phyloP scores from a whole-genome alignment of 2,888 invertebrate species.

The Epirrita christyi region DNA sequence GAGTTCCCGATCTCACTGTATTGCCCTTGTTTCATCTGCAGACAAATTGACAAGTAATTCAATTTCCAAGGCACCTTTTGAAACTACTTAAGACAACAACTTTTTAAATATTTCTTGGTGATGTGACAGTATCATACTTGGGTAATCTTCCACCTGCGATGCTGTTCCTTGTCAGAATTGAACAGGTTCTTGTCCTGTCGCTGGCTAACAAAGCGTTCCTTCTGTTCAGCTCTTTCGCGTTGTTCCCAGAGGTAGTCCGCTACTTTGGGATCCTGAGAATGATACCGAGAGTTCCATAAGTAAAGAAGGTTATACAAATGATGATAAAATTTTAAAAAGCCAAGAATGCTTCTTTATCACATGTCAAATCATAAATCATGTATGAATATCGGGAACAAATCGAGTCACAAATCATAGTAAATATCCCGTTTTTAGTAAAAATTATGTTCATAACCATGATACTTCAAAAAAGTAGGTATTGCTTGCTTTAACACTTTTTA shows the following conservation, averaged over 20 bases:
- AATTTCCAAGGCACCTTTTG: background rate
- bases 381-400: too few species aligned
- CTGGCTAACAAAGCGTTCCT: constrained; percentile 89
- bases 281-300: background rate
- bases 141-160: constrained; percentile 83
- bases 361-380: too few species aligned
- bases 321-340: background rate
- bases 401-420: too few species aligned
- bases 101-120: background rate
- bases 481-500: too few species aligned
- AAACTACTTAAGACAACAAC: background rate
- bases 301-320: background rate
- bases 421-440: too few species aligned
- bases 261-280: constrained; percentile 91
- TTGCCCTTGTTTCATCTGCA: constrained; percentile 86
- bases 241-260: constrained; percentile 96
- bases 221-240: constrained; percentile 91
- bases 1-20: constrained; percentile 85
- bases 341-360: too few species aligned
- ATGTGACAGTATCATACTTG: constrained; percentile 48
- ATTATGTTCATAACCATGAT: too few species aligned
- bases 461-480: too few species aligned
- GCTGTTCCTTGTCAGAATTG: constrained; percentile 87
- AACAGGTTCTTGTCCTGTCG: constrained; percentile 85
- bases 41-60: constrained; percentile 1